Conservation (phyloP, 2,797 vertebrate species). For the Peromyscus nudipes region DNA sequence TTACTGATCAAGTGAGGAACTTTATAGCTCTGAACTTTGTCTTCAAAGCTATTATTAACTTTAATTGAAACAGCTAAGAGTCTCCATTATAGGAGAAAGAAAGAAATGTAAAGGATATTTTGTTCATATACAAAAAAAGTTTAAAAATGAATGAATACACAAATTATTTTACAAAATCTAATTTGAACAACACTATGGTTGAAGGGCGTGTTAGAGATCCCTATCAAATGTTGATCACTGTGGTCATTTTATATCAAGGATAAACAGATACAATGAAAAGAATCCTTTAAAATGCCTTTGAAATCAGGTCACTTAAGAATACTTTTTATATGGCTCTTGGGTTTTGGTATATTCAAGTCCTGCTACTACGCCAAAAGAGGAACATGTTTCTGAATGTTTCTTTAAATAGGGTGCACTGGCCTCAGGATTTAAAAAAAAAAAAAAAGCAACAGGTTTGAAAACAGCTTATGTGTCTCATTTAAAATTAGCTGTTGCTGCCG, state of each 20-base stretch:
- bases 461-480: slow-evolving; percentile 81
- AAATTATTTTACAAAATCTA: slow-evolving; percentile 56
- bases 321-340: slow-evolving; percentile 71
- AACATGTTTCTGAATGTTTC: slow-evolving; percentile 73
- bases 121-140: slow-evolving; percentile 36
- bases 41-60: slow-evolving; percentile 77
- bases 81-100: slow-evolving; percentile 56
- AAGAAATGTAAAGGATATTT: slow-evolving; percentile 65
- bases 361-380: slow-evolving; percentile 77
- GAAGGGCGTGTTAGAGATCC: slow-evolving; percentile 6
- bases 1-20: slow-evolving; percentile 85
- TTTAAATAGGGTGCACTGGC: slow-evolving; percentile 81
- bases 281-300: slow-evolving; percentile 68
- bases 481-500: slow-evolving; percentile 78
- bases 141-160: slow-evolving; percentile 40
- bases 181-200: slow-evolving; percentile 5
- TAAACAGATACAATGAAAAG: slow-evolving; percentile 10
- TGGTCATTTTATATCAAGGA: slow-evolving; percentile 30
- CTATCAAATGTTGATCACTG: slow-evolving; percentile 36
- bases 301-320: slow-evolving; percentile 81
- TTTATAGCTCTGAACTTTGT: slow-evolving; percentile 80
- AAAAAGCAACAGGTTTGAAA: slow-evolving; percentile 78
- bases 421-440: slow-evolving; percentile 76
- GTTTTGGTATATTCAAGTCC: slow-evolving; percentile 79
- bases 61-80: slow-evolving; percentile 72